Evolutionary conservation across 2,113 vertebrate species (phyloP), one percentile per base, ranked within the genome.

Genomic region (Perca schrenkii): DNA sequence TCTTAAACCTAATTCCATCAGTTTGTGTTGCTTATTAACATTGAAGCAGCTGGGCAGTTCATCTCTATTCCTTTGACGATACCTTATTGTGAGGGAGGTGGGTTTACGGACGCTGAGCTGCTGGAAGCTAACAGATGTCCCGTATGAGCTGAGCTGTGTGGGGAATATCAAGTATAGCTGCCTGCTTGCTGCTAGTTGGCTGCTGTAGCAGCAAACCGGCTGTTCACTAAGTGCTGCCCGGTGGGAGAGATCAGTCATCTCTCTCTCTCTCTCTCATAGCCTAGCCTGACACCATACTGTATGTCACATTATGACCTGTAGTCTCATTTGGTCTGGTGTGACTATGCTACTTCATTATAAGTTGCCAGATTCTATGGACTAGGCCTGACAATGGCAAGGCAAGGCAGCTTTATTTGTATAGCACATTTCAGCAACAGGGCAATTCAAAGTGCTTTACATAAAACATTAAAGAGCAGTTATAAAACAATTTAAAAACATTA

Each of bases 111-210:
- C 63, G 81, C 87, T 47, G 73, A 77, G 70, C 86, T 87, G 80
- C 68, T 79, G 65, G 90, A 91, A 89, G 87, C 73, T 68, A 93
- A 92, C 91, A 91, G 91, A 94, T 94, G 93, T 92, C 93, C 90
- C 81, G 6, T 90, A 86, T 78, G 88, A 86, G 74, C 66, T 6
- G 62, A 68, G 82, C 83, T 87, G 90, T 88, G 88, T 73, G 56
- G 53, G 86, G 93, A 94, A 93, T 94, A 88, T 83, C 72, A 92
- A 94, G 87, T 91, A 70, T 67, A 74, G 68, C 66, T 57, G 67
- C 58, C 88, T 84, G 79, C 72, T 12, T 75, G 79, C 58, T 50
- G 74, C 64, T 77, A 50, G 83, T 71, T 88, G 91, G 86, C 83
- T 86, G 80, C 86, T 83, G 74, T 65, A 64, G 64, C 78, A 78